Base-by-base conservation (phyloP, 2,797 vertebrate genomes). In the Eulemur albifrons region DNA sequence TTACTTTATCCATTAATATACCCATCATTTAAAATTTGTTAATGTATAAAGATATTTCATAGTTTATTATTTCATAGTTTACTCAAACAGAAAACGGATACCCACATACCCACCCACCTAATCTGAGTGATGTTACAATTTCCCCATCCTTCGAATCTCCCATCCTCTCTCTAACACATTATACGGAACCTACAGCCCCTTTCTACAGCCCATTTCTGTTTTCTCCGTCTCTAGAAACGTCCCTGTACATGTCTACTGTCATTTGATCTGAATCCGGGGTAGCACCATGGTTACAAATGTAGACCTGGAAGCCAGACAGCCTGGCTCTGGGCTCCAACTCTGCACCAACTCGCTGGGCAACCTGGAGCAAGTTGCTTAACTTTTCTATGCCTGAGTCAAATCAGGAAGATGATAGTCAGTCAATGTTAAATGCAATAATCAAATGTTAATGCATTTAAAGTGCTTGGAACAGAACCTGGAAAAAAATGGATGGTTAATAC, bases 401-500 rank as follows among this genome's bases (percentile, higher is more conserved):
- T 30, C 43, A 72, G 48, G 67, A 83, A 86, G 75, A 59, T 6
- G 63, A 79, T 13, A 13, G 25, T 79, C 88, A 95, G 93, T 82
- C 93, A 95, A 67, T 63, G 61, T 38, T 23, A 87, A 43, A 38
- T 52, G 25, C 30, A 40, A 20, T 10, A 18, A 43, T 57, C 52
- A 65, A 83, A 72, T 23, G 32, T 52, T 65, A 65, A 75, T 50
- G 69, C 45, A 65, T 17, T 54, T 57, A 38, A 81, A 63, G 81
- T 38, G 21, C 59, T 77, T 94, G 43, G 77, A 82, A 88, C 21
- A 72, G 25, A 80, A 32, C 6, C 40, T 91, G 52, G 69, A 59
- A 93, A 96, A 88, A 87, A 92, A 57, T 82, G n/a, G 61, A 54
- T 50, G 45, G 57, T 92, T 95, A 94, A 84, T 91, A 73, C 85